Evolutionary conservation across 2,888 invertebrate genomes (phyloP).

Genomic region (Brachylomia viminalis): DNA sequence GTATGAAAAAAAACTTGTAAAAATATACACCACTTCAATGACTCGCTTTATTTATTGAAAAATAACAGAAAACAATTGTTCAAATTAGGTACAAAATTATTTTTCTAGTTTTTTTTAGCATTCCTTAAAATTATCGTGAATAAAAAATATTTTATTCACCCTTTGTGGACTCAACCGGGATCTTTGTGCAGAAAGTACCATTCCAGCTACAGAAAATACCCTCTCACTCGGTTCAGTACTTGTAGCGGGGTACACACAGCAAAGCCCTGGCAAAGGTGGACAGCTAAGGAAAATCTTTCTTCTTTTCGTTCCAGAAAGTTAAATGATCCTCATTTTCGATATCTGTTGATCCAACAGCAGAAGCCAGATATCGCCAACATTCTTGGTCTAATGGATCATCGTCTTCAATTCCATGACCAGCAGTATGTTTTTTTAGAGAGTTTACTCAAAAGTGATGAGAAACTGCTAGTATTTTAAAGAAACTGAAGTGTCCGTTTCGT

Average conservation of each 20-base stretch:
- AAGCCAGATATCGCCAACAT: neutral
- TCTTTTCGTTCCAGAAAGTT: neutral
- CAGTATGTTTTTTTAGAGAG: too few relatives aligned
- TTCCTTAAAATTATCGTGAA: neutral
- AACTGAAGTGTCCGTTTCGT: too few relatives aligned
- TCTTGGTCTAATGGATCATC: constrained; percentile 4
- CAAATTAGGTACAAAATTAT: too few relatives aligned
- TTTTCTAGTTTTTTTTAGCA: neutral
- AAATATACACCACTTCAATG: too few relatives aligned
- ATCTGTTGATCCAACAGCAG: neutral
- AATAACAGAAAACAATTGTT: too few relatives aligned
- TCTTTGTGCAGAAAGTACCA: neutral
- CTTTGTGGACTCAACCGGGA: constrained; percentile 1
- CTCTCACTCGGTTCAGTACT: neutral
- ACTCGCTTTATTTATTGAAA: too few relatives aligned
- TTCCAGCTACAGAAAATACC: constrained; percentile 6
- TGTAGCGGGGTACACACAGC: constrained; percentile 4
- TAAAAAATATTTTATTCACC: constrained; percentile 7
- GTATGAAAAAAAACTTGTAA: too few relatives aligned
- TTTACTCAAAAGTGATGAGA: too few relatives aligned
- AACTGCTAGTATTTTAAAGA: too few relatives aligned
- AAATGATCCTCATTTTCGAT: constrained; percentile 2
- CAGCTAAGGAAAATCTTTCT: constrained; percentile 6
- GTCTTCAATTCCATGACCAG: neutral
- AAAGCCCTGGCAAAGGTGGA: neutral